These are phyloP conservation scores for Apostichopus japonicus DNA, from an alignment of 35 echinoderm and acorn worm species.

Conservation along the genomic window DNA sequence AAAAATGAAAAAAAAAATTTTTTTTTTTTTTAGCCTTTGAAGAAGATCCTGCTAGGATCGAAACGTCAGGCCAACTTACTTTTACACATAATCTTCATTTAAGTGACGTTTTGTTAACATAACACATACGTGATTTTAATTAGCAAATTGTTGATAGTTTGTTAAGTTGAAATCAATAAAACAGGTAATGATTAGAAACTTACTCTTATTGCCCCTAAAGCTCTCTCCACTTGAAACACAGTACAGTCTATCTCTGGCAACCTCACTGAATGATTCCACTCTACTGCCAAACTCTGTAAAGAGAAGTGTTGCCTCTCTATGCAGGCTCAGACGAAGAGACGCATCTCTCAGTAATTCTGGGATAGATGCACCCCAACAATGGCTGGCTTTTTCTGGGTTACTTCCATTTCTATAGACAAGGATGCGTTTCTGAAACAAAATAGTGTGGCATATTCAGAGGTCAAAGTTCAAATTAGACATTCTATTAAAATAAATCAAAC, in stretches of 20 bases:
- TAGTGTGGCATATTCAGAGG: not conserved
- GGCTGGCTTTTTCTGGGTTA: constrained; percentile 59
- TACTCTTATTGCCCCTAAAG: constrained; percentile 84
- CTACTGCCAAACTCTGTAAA: constrained; percentile 57
- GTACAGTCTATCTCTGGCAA: constrained; percentile 73
- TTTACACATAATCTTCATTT: no score
- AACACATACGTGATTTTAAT: no score
- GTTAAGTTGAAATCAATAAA: no score
- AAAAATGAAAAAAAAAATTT: no score
- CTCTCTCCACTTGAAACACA: constrained; percentile 70
- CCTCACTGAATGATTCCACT: constrained; percentile 72
- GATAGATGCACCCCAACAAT: constrained; percentile 72
- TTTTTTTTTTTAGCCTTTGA: no score
- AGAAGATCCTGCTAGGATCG: no score
- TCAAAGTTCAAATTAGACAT: no score
- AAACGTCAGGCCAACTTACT: no score
- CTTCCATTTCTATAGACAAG: constrained; percentile 81
- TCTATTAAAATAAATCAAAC: no score
- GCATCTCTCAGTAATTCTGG: constrained; percentile 72
- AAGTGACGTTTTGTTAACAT: no score
- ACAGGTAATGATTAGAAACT: not conserved
- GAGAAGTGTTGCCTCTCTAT: constrained; percentile 57
- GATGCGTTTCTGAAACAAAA: constrained; percentile 77
- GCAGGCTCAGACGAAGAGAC: constrained; percentile 61
- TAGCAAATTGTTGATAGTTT: no score